A percentile compares a stretch with the other conserved stretches of the same genome.
phyloP scores from a whole-genome alignment of 92 coral and sea anemone genomes.

The Palythoa grandiflora region DNA sequence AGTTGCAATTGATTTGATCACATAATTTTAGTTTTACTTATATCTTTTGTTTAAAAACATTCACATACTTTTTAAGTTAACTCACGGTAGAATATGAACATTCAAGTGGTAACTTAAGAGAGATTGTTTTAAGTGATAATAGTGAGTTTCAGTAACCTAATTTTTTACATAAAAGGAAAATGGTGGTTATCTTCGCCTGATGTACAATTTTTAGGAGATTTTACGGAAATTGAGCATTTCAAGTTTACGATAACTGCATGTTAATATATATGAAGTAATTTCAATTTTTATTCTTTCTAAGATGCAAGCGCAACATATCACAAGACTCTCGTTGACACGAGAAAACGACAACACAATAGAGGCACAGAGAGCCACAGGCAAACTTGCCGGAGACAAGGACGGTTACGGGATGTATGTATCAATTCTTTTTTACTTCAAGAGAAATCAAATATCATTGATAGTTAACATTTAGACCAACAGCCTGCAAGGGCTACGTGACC shows the following conservation, averaged over 20 bases:
- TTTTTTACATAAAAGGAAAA: not conserved
- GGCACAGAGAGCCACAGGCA: not conserved
- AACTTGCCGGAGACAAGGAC: slow-evolving; percentile 7
- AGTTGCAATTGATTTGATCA: not conserved
- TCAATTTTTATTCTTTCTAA: not conserved
- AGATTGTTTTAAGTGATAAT: not conserved
- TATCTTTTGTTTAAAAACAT: not conserved
- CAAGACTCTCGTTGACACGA: slow-evolving; percentile 30
- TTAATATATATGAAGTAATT: not conserved
- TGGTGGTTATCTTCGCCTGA: not conserved
- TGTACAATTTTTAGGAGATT: not conserved
- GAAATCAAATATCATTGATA: too few species aligned
- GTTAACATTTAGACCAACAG: too few species aligned
- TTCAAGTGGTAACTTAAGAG: not conserved
- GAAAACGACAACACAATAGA: not conserved
- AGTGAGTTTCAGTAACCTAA: not conserved
- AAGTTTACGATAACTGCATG: not conserved
- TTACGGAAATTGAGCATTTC: not conserved
- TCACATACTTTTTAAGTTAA: too few species aligned
- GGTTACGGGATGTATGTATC: not conserved
- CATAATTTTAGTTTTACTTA: not conserved
- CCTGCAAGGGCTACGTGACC: too few species aligned
- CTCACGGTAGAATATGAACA: too few species aligned
- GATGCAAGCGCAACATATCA: slow-evolving; percentile 24
- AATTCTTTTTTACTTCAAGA: too few species aligned